These are phyloP conservation scores for Distichodus sexfasciatus DNA, from an alignment of 2,797 vertebrate genomes.

Conservation along the genomic window DNA sequence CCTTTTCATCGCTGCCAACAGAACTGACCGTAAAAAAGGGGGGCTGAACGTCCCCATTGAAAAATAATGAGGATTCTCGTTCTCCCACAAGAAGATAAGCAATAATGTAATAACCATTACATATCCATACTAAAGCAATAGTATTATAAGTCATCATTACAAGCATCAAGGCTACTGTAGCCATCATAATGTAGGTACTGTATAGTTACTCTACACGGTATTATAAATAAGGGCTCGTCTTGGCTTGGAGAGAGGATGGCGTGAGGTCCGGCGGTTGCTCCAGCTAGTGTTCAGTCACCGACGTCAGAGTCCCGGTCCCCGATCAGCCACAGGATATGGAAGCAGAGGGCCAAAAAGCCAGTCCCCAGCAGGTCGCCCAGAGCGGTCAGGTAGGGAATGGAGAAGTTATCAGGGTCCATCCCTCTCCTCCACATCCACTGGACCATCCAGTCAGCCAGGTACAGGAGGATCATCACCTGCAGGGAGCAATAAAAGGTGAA, in stretches of 20 bases:
- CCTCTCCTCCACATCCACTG: constrained; percentile 98
- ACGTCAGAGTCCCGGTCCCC: constrained; percentile 89
- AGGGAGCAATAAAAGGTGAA: neutral
- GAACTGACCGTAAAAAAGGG: constrained; percentile 38
- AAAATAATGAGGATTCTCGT: constrained; percentile 90
- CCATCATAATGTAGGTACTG: constrained; percentile 60
- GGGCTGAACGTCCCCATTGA: constrained; percentile 85
- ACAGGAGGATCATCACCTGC: constrained; percentile 94
- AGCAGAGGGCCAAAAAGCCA: constrained; percentile 94
- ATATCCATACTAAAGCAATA: constrained; percentile 61
- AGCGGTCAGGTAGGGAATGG: constrained; percentile 97
- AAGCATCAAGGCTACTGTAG: constrained; percentile 43
- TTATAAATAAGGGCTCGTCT: constrained; percentile 54
- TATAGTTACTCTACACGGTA: constrained; percentile 57
- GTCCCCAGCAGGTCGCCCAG: constrained; percentile 96
- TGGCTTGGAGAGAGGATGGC: constrained; percentile 40
- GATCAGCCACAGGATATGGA: constrained; percentile 95
- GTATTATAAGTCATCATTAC: constrained; percentile 57
- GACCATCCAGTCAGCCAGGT: constrained; percentile 99
- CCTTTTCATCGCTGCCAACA: constrained; percentile 50
- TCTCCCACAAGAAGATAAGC: constrained; percentile 46
- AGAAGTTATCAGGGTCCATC: constrained; percentile 98
- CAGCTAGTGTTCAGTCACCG: constrained; percentile 78
- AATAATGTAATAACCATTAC: constrained; percentile 51
- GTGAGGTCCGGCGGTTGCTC: constrained; percentile 3